These are phyloP conservation scores for Cyprinodon variegatus DNA, from an alignment of 2,113 vertebrate species.

Conservation along the genomic window DNA sequence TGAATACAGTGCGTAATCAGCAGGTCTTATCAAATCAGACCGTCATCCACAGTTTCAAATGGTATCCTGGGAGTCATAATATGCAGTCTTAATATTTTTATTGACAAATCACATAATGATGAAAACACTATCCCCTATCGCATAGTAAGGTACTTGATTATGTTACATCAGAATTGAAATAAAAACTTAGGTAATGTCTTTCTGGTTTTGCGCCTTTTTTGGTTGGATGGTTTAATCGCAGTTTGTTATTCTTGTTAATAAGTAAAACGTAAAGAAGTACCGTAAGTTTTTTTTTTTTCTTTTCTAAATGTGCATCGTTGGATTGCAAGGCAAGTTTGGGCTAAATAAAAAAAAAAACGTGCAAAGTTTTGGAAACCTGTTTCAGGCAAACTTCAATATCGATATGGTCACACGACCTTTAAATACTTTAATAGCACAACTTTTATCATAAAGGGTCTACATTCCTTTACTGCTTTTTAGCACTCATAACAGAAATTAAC, in stretches of 20 bases:
- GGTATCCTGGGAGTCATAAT: not conserved
- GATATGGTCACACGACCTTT: too few species aligned
- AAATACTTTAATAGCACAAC: not conserved
- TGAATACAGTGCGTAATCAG: too few species aligned
- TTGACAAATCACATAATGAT: not conserved
- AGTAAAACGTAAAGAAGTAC: not conserved
- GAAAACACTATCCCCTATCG: too few species aligned
- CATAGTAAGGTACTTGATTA: not conserved
- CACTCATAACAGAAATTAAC: not conserved
- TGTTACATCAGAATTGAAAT: not conserved
- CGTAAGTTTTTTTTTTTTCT: not conserved
- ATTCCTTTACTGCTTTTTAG: not conserved
- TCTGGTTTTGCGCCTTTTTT: slow-evolving; percentile 10
- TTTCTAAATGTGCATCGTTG: not conserved
- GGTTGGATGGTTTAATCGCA: slow-evolving; percentile 23
- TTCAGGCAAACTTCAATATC: not conserved
- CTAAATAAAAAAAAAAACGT: not conserved
- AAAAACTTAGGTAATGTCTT: not conserved
- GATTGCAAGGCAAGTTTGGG: not conserved
- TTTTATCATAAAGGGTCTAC: not conserved
- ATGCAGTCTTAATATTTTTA: not conserved
- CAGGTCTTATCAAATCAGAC: not conserved
- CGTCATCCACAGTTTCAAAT: not conserved
- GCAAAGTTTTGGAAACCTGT: not conserved
- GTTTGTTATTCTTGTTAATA: not conserved